These are phyloP conservation scores for Penaeus vannamei DNA, from an alignment of 1,140 invertebrate species.

Conservation along the genomic window DNA sequence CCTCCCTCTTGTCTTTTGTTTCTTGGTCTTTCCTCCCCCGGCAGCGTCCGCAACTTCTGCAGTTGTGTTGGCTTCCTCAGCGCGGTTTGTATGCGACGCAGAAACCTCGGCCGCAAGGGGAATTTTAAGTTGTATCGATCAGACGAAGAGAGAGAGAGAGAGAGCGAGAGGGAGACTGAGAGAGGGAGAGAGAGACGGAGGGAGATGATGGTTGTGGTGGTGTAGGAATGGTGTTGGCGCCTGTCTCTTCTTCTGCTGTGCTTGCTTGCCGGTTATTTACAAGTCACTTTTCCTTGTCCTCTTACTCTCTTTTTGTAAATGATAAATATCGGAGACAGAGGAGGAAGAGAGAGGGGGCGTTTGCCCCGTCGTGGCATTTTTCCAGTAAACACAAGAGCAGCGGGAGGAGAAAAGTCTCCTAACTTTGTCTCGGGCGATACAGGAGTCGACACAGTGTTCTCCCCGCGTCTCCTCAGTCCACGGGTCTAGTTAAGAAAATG, in stretches of 20 bases:
- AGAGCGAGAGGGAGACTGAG: not conserved
- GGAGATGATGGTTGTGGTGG: not conserved
- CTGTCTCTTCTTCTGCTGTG: not conserved
- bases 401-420: too few relatives aligned
- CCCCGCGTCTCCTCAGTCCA: too few relatives aligned
- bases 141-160: not conserved
- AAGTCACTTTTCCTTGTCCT: not conserved
- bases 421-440: too few relatives aligned
- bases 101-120: slow-evolving; percentile 18
- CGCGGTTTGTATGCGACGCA: slow-evolving; percentile 28
- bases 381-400: too few relatives aligned
- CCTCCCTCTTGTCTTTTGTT: not conserved
- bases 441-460: too few relatives aligned
- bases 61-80: slow-evolving; percentile 20
- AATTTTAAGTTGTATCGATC: slow-evolving; percentile 34
- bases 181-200: not conserved
- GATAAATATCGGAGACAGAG: not conserved
- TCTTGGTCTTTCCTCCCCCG: not conserved
- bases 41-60: slow-evolving; percentile 14
- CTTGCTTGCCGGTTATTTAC: not conserved
- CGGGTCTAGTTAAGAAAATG: too few relatives aligned
- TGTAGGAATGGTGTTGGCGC: not conserved
- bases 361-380: too few relatives aligned
- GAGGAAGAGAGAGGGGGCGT: not conserved
- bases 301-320: not conserved